Conservation (phyloP, 2,797 vertebrate genomes). For the Chromobotia macracanthus region DNA sequence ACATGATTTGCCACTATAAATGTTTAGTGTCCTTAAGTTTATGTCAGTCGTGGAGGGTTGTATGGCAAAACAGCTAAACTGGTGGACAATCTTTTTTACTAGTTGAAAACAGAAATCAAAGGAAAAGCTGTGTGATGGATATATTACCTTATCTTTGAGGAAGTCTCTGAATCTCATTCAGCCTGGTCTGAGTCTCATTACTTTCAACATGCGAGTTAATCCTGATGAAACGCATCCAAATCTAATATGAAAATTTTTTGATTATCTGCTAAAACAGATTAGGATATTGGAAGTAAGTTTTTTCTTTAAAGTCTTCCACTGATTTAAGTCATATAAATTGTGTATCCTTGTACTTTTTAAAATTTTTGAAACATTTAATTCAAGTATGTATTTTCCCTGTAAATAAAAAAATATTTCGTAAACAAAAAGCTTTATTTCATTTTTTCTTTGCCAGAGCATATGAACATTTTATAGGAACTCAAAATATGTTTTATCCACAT, state of each 20-base stretch:
- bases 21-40: not conserved
- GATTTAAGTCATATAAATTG: constrained; percentile 12
- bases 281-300: constrained; percentile 5
- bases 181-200: constrained; percentile 28
- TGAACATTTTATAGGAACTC: constrained; percentile 66
- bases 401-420: constrained; percentile 40
- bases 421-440: constrained; percentile 64
- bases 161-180: constrained; percentile 33
- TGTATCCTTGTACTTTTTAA: no score
- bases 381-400: constrained; percentile 2
- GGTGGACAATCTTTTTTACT: not conserved
- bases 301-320: not conserved
- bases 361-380: not conserved
- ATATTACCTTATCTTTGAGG: constrained; percentile 61
- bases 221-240: not conserved
- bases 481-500: constrained; percentile 65
- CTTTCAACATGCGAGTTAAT: constrained; percentile 63
- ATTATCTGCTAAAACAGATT: not conserved
- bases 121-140: constrained; percentile 62
- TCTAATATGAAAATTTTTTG: no score
- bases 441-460: constrained; percentile 62
- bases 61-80: constrained; percentile 25
- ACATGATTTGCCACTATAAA: constrained; percentile 1
- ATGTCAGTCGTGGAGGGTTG: constrained; percentile 24
- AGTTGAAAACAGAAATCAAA: constrained; percentile 38